Evolutionary conservation across 1,140 invertebrate genomes (phyloP).

Genomic region (Drosophila nikananu): DNA sequence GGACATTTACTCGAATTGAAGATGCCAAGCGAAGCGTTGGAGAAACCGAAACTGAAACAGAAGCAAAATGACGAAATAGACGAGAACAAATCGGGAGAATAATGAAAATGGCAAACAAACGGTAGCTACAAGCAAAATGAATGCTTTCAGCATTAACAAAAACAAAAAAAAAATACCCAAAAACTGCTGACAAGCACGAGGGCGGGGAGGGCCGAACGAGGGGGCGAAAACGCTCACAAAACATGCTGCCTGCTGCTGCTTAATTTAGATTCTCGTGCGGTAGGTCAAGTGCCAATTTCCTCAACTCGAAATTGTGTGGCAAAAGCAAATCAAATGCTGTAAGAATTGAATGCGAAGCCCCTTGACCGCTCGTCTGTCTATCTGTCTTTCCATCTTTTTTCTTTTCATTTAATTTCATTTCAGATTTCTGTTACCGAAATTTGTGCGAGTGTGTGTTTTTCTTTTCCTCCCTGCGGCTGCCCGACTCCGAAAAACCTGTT

Average conservation of each 20-base stretch:
- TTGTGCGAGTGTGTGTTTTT: neutral
- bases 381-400: neutral
- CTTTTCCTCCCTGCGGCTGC: neutral
- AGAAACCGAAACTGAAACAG: constrained; percentile 1
- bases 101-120: constrained; percentile 41
- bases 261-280: constrained; percentile 80
- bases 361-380: neutral
- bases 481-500: constrained; percentile 29
- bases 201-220: neutral
- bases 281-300: constrained; percentile 81
- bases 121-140: constrained; percentile 27
- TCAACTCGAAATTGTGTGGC: constrained; percentile 52
- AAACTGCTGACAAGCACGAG: constrained; percentile 19
- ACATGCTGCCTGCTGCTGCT: constrained; percentile 38
- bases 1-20: neutral
- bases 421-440: neutral
- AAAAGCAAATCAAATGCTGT: constrained; percentile 39
- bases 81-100: constrained; percentile 17
- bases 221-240: constrained; percentile 41
- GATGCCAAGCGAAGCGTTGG: neutral
- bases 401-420: constrained; percentile 11
- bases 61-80: constrained; percentile 16
- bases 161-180: constrained; percentile 12
- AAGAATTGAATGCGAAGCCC: constrained; percentile 29
- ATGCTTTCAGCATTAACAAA: constrained; percentile 28